Base-by-base conservation (phyloP, 2,888 invertebrate genomes). In the Aphidoletes aphidimyza region DNA sequence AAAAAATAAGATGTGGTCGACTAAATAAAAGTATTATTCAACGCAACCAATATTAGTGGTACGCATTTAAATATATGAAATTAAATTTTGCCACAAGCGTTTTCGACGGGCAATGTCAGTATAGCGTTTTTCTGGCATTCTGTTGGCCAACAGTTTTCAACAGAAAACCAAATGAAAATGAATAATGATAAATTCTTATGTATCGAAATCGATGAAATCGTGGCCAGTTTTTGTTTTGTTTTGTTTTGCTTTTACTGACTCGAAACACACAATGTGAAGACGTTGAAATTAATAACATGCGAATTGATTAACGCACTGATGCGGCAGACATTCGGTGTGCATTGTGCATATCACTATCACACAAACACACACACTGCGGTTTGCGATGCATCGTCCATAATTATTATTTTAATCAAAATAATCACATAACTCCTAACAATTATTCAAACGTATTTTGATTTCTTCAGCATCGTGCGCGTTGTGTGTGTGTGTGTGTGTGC, bases 81-180 rank as follows among this genome's bases (percentile, higher is more conserved):
- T 69, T 69, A 69, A 69, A 30, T 69, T 69, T 69, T 30, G 69
- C 69, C 69, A 69, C 11, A 69, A 69, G 69, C 69, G 17, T n/a
- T n/a, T n/a, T n/a, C n/a, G n/a, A n/a, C n/a, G n/a, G n/a, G n/a
- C n/a, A n/a, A n/a, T n/a, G n/a, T n/a, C n/a, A n/a, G n/a, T n/a
- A n/a, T n/a, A n/a, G n/a, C n/a, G n/a, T n/a, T n/a, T n/a, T n/a
- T n/a, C n/a, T n/a, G n/a, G n/a, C n/a, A 69, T 69, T 1, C 69
- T 2, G 14, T 69, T 69, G 2, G 47, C 69, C 34, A 14, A 2
- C 11, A 9, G 19, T 9, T 69, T 30, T 26, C 54, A 22, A 54
- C 6, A 3, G 34, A 69, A 69, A 30, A 69, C 9, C 22, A 14
- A 69, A 69, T 69, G 69, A 69, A 39, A 54, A 69, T 69, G n/a